Evolutionary conservation across 1,140 invertebrate genomes (phyloP).

Genomic region (Microplitis demolitor): DNA sequence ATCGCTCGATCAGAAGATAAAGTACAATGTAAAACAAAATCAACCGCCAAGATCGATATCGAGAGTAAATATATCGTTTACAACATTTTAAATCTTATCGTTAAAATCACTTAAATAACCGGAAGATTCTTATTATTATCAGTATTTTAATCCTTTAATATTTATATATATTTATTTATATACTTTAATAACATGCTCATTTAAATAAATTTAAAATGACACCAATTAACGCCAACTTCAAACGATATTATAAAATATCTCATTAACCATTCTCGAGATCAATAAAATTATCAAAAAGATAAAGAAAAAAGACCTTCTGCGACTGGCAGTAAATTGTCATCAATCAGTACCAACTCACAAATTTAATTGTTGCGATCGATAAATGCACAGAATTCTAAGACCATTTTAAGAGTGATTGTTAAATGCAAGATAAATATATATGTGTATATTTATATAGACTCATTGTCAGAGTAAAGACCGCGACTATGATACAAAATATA

Average conservation of each 20-base stretch:
- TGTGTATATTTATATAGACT: not conserved
- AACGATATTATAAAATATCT: not conserved
- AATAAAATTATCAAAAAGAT: slow-evolving; percentile 31
- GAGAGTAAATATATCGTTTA: slow-evolving; percentile 20
- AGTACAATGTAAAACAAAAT: not conserved
- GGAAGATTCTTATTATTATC: not conserved
- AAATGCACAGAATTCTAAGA: too few relatives aligned
- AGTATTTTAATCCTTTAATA: not conserved
- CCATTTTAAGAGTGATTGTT: too few relatives aligned
- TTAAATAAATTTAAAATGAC: slow-evolving; percentile 8
- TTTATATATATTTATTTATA: too few relatives aligned
- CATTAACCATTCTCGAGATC: slow-evolving; percentile 26
- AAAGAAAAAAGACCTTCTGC: not conserved
- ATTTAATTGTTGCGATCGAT: too few relatives aligned
- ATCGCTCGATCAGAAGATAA: not conserved
- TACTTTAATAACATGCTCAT: not conserved
- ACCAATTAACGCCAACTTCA: slow-evolving; percentile 1
- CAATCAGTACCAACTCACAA: too few relatives aligned
- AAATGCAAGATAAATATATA: too few relatives aligned
- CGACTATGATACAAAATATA: slow-evolving; percentile 2
- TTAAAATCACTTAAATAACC: slow-evolving; percentile 26
- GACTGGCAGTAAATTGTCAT: too few relatives aligned
- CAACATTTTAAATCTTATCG: slow-evolving; percentile 26
- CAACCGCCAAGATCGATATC: slow-evolving; percentile 23
- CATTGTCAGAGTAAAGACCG: too few relatives aligned